Conservation (phyloP, 2,113 vertebrate species). For the Cromileptes altivelis region DNA sequence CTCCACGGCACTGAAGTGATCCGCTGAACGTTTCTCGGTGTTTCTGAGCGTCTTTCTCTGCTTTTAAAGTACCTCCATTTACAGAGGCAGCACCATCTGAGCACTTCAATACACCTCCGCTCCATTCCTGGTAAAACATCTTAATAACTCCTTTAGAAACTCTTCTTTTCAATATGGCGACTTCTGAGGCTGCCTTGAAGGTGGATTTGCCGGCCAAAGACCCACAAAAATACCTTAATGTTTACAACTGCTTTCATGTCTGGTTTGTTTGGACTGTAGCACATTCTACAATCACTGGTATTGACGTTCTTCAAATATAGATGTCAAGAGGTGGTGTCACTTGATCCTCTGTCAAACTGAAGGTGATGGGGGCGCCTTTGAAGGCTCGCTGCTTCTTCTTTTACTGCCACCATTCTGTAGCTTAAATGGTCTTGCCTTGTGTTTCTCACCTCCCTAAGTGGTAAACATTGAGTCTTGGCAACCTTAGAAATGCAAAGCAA, state of each 20-base stretch:
- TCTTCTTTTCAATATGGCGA: conserved; percentile 6
- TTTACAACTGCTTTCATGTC: conserved; percentile 54
- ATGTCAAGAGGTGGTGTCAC: conserved; percentile 54
- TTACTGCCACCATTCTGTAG: conserved; percentile 1
- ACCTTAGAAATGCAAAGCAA: conserved; percentile 13
- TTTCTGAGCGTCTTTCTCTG: conserved; percentile 2
- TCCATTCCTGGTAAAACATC: conserved; percentile 27
- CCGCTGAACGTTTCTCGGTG: conserved; percentile 18
- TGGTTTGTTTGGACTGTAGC: conserved; percentile 3
- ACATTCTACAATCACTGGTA: not conserved
- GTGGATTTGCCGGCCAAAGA: not conserved
- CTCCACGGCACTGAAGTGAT: conserved; percentile 16
- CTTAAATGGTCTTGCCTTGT: conserved; percentile 20
- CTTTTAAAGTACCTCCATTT: conserved; percentile 36
- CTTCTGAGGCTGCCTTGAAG: conserved; percentile 8
- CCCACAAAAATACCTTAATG: conserved; percentile 43
- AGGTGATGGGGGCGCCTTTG: conserved; percentile 36
- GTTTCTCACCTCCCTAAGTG: conserved; percentile 32
- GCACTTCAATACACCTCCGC: not conserved
- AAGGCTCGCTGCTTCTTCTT: conserved; percentile 30
- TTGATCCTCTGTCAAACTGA: conserved; percentile 47
- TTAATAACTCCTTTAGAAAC: conserved; percentile 27
- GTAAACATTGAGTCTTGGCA: conserved; percentile 26
- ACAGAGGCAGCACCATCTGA: not conserved
- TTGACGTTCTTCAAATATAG: conserved; percentile 12